Evolutionary conservation across 2,888 invertebrate genomes (phyloP), one percentile per base, ranked within the genome.

Genomic region (Nebria salina): DNA sequence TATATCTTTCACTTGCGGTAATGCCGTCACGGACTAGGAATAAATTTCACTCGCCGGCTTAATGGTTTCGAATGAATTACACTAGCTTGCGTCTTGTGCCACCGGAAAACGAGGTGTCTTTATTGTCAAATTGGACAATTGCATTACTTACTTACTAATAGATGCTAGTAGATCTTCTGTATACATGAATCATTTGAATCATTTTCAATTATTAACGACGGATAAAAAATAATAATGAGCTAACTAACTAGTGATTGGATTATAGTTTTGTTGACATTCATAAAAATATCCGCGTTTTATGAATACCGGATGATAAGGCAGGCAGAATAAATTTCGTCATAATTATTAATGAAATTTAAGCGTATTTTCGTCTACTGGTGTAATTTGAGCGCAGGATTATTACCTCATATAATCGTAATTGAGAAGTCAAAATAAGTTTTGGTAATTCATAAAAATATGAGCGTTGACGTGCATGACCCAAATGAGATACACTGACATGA

Each of bases 1-100:
- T 77, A 77, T 72, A 72, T 65, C 72, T 77, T 77, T 26, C 77
- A 54, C 77, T 65, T 68, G 68, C 13, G 54, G 54, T 54, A 54
- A 54, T 54, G 54, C 54, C 54, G 13, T 54, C 54, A 54, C 54
- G 54, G 54, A 54, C 54, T 11, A 54, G 11, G 54, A 54, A 54
- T 54, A 54, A 54, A 54, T 54, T 54, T 54, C 54, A 13, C 7
- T 54, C 54, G 13, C 54, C 54, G 54, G 3, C 54, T 54, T 54
- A 54, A 54, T 54, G 54, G 54, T 54, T 54, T 54, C 54, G 54
- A 54, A 54, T 54, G 54, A 54, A 54, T 54, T 54, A 54, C 54
- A 54, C 54, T 54, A 8, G 54, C 54, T 54, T 8, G 2, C 54
- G 8, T 54, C 54, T 54, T 54, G 5, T 34, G 5, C 34, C 34